Conservation (phyloP, 2,797 vertebrate species). For the Myripristis murdjan region DNA sequence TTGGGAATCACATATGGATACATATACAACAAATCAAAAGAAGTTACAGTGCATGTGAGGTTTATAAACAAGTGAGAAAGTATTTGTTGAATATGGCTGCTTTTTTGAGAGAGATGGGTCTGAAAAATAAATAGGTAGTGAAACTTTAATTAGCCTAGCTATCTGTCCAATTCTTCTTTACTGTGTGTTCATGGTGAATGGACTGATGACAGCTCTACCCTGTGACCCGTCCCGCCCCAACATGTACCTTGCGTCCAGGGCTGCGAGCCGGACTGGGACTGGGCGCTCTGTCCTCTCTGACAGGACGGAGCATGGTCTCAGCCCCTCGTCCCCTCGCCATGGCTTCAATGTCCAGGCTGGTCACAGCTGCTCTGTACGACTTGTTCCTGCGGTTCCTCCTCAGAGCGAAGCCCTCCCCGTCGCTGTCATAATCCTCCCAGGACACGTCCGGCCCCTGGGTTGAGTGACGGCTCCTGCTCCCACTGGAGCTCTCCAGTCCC, state of each 20-base stretch:
- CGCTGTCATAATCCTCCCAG: conserved; percentile 88
- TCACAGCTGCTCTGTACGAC: conserved; percentile 93
- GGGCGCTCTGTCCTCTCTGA: conserved; percentile 74
- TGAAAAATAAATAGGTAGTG: background rate
- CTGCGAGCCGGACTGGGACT: conserved; percentile 59
- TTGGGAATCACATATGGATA: background rate
- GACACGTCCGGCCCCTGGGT: conserved; percentile 68
- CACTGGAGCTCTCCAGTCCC: conserved; percentile 61
- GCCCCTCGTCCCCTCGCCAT: conserved; percentile 23
- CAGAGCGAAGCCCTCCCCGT: conserved; percentile 77
- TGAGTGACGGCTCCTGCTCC: conserved; percentile 62
- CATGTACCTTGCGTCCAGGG: conserved; percentile 76
- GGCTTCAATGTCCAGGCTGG: conserved; percentile 63
- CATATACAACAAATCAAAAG: background rate
- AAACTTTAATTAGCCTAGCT: no score
- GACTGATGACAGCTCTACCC: background rate
- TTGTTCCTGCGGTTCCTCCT: conserved; percentile 92
- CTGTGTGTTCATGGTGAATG: no score
- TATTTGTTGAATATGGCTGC: background rate
- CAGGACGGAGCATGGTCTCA: conserved; percentile 70
- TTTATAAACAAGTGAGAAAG: no score
- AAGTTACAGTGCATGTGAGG: background rate
- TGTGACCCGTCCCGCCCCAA: background rate
- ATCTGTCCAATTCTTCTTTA: no score
- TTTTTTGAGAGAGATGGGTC: background rate